Percentiles rank a stretch among this genome's conserved stretches.
phyloP scores from a whole-genome alignment of 2,888 invertebrate genomes.

The Chrysodeixis includens region DNA sequence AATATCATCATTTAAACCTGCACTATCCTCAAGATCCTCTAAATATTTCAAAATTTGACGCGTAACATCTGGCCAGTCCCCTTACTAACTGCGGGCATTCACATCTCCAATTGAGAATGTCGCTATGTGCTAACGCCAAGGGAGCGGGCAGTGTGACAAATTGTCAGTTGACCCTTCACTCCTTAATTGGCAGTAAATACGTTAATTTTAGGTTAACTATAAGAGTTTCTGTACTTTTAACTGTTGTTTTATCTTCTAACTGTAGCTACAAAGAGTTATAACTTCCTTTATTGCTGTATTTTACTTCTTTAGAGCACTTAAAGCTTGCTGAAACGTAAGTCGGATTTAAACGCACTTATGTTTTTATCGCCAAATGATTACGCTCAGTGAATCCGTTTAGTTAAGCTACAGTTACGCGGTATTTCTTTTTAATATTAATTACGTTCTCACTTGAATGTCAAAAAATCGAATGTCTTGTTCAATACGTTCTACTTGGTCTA shows the following conservation, averaged over 20 bases:
- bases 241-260: slow-evolving; percentile 36
- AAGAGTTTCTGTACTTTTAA: slow-evolving; percentile 22
- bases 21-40: not conserved
- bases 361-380: no score
- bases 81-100: slow-evolving; percentile 57
- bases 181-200: slow-evolving; percentile 60
- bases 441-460: no score
- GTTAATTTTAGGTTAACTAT: slow-evolving; percentile 56
- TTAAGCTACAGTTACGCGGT: no score
- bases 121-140: slow-evolving; percentile 46
- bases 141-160: slow-evolving; percentile 63
- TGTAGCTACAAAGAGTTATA: slow-evolving; percentile 22
- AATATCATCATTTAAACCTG: no score
- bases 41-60: not conserved
- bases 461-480: no score
- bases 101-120: slow-evolving; percentile 65
- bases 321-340: not conserved
- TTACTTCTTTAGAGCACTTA: not conserved
- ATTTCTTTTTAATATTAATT: no score
- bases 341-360: not conserved
- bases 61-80: not conserved
- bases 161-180: slow-evolving; percentile 62
- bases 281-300: slow-evolving; percentile 26
- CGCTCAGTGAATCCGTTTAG: no score
- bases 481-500: no score